phyloP scores from a whole-genome alignment of 2,888 invertebrate genomes.

The Andrena haemorrhoa region DNA sequence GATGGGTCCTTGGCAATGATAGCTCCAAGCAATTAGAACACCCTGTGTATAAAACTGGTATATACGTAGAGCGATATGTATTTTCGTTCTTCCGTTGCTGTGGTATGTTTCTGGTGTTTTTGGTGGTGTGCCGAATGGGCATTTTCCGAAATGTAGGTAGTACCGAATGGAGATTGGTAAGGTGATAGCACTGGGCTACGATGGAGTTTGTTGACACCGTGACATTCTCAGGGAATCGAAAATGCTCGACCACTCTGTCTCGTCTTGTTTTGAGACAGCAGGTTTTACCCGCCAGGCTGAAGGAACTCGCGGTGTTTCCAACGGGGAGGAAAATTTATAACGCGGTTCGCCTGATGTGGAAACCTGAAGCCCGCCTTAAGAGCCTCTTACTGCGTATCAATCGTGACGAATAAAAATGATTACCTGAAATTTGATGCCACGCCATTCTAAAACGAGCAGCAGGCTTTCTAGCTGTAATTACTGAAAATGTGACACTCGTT shows the following conservation, averaged over 20 bases:
- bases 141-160: no score
- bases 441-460: neutral
- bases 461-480: constrained; percentile 11
- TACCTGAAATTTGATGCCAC: constrained; percentile 14
- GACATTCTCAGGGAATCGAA: neutral
- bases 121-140: no score
- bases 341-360: neutral
- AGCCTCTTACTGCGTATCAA: constrained; percentile 12
- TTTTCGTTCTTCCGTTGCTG: no score
- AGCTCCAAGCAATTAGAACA: neutral
- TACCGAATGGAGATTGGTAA: no score
- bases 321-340: constrained; percentile 14
- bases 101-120: no score
- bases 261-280: neutral
- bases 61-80: no score
- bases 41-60: no score
- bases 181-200: no score
- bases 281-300: neutral
- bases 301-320: constrained; percentile 5
- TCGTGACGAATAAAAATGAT: constrained; percentile 18
- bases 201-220: no score
- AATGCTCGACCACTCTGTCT: neutral
- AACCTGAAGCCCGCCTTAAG: neutral
- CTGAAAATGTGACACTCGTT: constrained; percentile 2
- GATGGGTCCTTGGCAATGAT: constrained; percentile 7